Base-by-base conservation (phyloP, 2,797 vertebrate species). In the Lepidocolaptes lacrymiger region DNA sequence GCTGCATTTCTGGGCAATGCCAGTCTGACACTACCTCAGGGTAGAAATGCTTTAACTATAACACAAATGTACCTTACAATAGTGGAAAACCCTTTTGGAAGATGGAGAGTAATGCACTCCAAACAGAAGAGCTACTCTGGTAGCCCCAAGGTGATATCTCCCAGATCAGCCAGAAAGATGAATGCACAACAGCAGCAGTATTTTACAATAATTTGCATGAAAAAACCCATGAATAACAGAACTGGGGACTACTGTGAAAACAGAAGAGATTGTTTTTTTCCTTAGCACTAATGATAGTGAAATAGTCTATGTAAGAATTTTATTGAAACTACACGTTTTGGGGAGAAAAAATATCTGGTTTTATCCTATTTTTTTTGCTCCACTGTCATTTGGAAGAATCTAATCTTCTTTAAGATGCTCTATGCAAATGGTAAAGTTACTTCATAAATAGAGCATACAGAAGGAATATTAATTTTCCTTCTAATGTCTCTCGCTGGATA, bases 131-230 rank as follows among this genome's bases (percentile, higher is more conserved):
- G 19, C n/a, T 93, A 37, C 66, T 79, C 76, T 67, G 66, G 44
- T 91, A 71, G 89, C 93, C 89, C 62, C 80, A 95, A 91, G 77
- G 79, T 93, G 85, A 36, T 84, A 61, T 63, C 52, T 93, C 58
- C 71, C 73, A 85, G 48, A 64, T 80, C 77, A 87, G 63, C 34
- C 41, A 52, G 71, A 92, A 85, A 93, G 36, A 66, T 85, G 71
- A 90, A 87, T 74, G 82, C 71, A 87, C 64, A 91, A 37, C 24
- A 52, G 52, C 52, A 79, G 32, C 9, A 43, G 8, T 51, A 77
- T 85, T 86, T 90, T 84, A 74, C 44, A 74, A 67, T 41, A 67
- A 90, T 71, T 74, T 76, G 24, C n/a, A 22, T n/a, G 56, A 67
- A 88, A 84, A 27, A 34, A 16, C 6, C 8, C 16, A 36, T 91